Percentiles rank a stretch among this genome's conserved stretches.
These are phyloP conservation scores for Meloidogyne floridensis DNA, from an alignment of 1,140 invertebrate genomes.

Conservation along the genomic window DNA sequence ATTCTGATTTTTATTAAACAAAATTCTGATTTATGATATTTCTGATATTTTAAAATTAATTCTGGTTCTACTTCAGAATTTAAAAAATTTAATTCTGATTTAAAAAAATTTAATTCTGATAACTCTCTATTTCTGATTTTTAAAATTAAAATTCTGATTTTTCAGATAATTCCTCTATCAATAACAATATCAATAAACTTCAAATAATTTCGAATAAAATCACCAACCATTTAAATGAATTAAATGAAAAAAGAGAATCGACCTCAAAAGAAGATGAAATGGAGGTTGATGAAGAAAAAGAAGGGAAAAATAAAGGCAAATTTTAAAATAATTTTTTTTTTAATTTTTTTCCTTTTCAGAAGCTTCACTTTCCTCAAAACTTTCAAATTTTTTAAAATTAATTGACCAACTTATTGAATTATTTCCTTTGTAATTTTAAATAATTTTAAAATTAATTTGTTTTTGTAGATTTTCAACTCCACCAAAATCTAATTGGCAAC, in stretches of 20 bases:
- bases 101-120: not conserved
- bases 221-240: not conserved
- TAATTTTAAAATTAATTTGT: not conserved
- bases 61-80: not conserved
- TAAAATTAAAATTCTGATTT: not conserved
- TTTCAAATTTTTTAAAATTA: not conserved
- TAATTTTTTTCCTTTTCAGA: not conserved
- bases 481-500: slow-evolving; percentile 26
- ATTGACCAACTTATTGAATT: not conserved
- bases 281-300: not conserved
- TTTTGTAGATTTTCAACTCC: not conserved
- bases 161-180: not conserved
- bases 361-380: not conserved
- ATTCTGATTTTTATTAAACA: too few species aligned
- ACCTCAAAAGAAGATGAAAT: not conserved
- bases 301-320: too few species aligned
- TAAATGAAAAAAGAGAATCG: not conserved
- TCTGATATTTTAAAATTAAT: too few species aligned
- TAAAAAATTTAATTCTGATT: not conserved
- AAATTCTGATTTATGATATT: too few species aligned
- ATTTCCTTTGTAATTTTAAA: not conserved
- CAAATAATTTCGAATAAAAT: not conserved
- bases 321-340: not conserved
- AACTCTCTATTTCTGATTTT: not conserved
- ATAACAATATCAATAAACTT: not conserved